These are phyloP conservation scores for Hemicentrotus pulcherrimus DNA, from an alignment of 35 echinoderm and acorn worm genomes.

Conservation along the genomic window DNA sequence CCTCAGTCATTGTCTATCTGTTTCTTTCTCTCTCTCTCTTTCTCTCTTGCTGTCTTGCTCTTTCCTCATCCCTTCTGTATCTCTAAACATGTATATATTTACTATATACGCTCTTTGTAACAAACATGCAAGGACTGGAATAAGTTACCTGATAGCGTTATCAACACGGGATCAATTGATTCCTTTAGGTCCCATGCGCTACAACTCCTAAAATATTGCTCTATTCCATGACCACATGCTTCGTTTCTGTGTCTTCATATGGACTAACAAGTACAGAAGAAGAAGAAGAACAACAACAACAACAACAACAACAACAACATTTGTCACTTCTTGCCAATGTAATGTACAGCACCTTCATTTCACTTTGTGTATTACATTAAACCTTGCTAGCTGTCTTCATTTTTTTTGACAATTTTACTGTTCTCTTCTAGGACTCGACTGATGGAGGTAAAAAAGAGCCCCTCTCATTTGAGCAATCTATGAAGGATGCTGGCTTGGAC, in stretches of 20 bases:
- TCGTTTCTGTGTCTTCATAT: background rate
- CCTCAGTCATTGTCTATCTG: background rate
- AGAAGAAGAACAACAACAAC: no score
- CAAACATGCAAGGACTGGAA: no score
- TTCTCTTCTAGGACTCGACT: background rate
- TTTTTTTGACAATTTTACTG: background rate
- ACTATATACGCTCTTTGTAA: no score
- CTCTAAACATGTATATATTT: no score
- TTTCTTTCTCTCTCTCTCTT: background rate
- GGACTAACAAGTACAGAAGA: no score
- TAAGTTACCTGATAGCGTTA: no score
- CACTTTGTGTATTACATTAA: background rate
- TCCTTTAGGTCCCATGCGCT: no score
- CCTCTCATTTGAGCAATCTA: background rate
- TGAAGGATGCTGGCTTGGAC: constrained; percentile 35
- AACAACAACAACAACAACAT: no score
- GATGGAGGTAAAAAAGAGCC: background rate
- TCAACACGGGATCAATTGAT: no score
- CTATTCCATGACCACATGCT: no score
- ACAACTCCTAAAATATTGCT: no score
- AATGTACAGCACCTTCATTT: background rate
- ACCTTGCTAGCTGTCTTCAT: background rate
- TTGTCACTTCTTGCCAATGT: background rate
- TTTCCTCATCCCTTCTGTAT: no score
- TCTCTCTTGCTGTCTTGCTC: background rate